Percentiles rank a stretch among this genome's conserved stretches.
phyloP scores from a whole-genome alignment of 2,113 vertebrate species.

The Micromys minutus region DNA sequence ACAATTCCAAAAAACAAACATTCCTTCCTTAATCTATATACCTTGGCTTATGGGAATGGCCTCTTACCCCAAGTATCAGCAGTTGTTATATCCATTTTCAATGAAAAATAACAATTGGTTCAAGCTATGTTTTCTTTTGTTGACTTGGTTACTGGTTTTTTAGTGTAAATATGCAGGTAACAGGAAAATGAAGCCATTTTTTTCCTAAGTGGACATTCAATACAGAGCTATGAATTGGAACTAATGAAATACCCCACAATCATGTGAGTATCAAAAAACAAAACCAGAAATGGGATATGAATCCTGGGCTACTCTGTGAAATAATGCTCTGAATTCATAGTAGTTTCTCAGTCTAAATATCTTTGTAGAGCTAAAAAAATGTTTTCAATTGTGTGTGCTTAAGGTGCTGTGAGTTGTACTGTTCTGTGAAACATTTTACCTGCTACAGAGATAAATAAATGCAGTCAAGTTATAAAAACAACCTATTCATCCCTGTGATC shows the following conservation, averaged over 20 bases:
- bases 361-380: not conserved
- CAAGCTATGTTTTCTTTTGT: not conserved
- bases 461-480: not conserved
- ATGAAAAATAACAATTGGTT: not conserved
- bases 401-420: not conserved
- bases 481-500: not conserved
- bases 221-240: not conserved
- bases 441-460: conserved; percentile 35
- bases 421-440: not conserved
- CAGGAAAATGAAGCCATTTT: not conserved
- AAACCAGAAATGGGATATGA: not conserved
- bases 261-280: not conserved
- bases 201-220: not conserved
- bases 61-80: rapidly evolving
- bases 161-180: not conserved
- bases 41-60: not conserved
- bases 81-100: not conserved
- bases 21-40: not conserved
- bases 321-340: not conserved
- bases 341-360: not conserved
- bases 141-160: not conserved
- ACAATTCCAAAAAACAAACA: not conserved
- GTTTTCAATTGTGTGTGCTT: not conserved
- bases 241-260: not conserved
- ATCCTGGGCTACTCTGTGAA: not conserved